Base-by-base conservation (phyloP, 2,888 invertebrate species). In the Dolomedes plantarius region DNA sequence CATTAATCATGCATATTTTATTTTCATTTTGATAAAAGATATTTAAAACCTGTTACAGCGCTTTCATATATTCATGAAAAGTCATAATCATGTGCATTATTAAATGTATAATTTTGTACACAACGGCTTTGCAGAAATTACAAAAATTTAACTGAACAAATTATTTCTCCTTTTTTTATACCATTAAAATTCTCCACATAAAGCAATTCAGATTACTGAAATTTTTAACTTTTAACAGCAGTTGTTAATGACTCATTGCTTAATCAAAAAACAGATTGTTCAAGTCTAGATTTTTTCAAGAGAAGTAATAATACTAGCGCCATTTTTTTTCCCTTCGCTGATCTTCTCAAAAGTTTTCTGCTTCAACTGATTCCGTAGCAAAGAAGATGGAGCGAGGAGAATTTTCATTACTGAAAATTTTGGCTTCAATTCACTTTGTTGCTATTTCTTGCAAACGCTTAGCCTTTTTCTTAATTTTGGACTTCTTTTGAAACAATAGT, bases 211-310 rank as follows among this genome's bases (percentile, higher is more conserved):
- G 11, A 16, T 31, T 32, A 32, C 2, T 27, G 29, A 32, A 67
- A 67, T 31, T 67, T 67, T 67, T 67, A n/a, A 68, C 62, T n/a
- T 68, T 28, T 32, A 67, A n/a, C 67, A 46, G 69, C 69, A 50
- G 50, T 74, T 81, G 68, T 81, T 81, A 81, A 81, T 81, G 74
- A 81, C 82, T 75, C 64, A 82, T 71, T 82, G 75, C 71, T 82
- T 69, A 82, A 76, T 64, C 5, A 69, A 69, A 75, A 71, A 81
- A 56, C 67, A 39, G 36, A 67, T 32, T 36, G 11, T 13, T 36
- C 11, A 32, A 41, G 29, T 67, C 32, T n/a, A 64, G 73, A 74
- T 27, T 65, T 67, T 46, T 39, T 28, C 19, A 67, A 41, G 69
- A 76, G 64, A 41, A 80, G 73, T 56, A 73, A 82, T 75, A 82